These are phyloP conservation scores for Lasioglossum figueresi DNA, from an alignment of 2,888 invertebrate genomes.

Conservation along the genomic window DNA sequence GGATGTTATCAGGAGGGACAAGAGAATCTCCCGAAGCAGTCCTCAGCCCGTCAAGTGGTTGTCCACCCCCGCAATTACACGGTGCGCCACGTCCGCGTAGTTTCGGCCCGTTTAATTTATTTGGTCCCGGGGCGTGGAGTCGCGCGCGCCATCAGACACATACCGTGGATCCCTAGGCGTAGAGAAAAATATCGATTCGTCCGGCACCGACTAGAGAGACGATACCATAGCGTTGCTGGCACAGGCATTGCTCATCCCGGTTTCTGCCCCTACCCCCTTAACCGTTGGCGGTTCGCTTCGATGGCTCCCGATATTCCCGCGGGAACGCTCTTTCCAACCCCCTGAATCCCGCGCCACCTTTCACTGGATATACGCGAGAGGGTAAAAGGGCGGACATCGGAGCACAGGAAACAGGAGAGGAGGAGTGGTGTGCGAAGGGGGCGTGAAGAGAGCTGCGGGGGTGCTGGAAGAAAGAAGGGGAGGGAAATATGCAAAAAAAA, in stretches of 20 bases:
- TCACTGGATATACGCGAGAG: conserved; percentile 32
- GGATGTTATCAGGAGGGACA: neutral
- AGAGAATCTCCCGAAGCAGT: neutral
- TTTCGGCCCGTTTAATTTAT: conserved; percentile 67
- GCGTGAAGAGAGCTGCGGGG: neutral
- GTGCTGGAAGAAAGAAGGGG: conserved; percentile 23
- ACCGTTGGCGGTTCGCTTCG: conserved; percentile 62
- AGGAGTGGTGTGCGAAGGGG: neutral
- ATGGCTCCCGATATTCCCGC: conserved; percentile 69
- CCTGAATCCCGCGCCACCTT: conserved; percentile 53
- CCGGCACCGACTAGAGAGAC: conserved; percentile 4
- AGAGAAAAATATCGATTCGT: conserved; percentile 67
- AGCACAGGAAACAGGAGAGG: conserved; percentile 15
- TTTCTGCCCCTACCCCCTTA: conserved; percentile 9
- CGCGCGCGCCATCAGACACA: conserved; percentile 34
- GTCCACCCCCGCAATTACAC: conserved; percentile 43
- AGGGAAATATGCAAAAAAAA: conserved; percentile 14
- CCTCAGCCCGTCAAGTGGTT: conserved; percentile 21
- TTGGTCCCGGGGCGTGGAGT: conserved; percentile 44
- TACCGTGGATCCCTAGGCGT: conserved; percentile 54
- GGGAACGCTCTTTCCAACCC: conserved; percentile 63
- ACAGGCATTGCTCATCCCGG: conserved; percentile 43
- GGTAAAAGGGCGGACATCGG: neutral
- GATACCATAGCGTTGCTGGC: conserved; percentile 31
- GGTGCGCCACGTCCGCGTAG: conserved; percentile 40